Evolutionary conservation across 2,888 invertebrate genomes (phyloP).

Genomic region (Acleris laterana): DNA sequence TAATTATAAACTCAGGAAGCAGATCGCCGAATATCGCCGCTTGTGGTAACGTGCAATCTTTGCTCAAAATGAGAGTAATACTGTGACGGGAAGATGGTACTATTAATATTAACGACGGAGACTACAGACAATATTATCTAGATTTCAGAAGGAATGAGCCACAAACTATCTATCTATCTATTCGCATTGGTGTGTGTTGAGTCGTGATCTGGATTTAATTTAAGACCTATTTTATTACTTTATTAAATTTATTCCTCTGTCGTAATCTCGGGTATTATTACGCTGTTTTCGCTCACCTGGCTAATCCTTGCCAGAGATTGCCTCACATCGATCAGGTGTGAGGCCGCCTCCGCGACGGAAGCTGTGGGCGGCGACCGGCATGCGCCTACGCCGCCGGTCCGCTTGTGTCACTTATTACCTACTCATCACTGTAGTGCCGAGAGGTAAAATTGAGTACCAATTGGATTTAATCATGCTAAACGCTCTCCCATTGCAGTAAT

Average conservation of each 20-base stretch:
- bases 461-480: not conserved
- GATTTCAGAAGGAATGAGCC: no score
- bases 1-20: constrained; percentile 25
- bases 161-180: no score
- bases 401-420: constrained; percentile 76
- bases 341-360: constrained; percentile 76
- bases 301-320: constrained; percentile 52
- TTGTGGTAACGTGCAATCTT: not conserved
- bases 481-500: constrained; percentile 1
- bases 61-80: no score
- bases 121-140: no score
- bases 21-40: not conserved
- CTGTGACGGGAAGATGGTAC: no score
- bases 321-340: constrained; percentile 73
- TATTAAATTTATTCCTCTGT: not conserved
- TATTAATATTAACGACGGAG: no score
- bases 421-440: constrained; percentile 51
- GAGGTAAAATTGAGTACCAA: constrained; percentile 15
- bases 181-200: no score
- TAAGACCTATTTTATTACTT: not conserved
- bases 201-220: no score
- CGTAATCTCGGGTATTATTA: constrained; percentile 17
- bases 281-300: constrained; percentile 38
- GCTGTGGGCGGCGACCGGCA: constrained; percentile 73
- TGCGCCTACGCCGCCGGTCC: constrained; percentile 66